phyloP scores from a whole-genome alignment of 2,888 invertebrate genomes.

The Thumatha senex region DNA sequence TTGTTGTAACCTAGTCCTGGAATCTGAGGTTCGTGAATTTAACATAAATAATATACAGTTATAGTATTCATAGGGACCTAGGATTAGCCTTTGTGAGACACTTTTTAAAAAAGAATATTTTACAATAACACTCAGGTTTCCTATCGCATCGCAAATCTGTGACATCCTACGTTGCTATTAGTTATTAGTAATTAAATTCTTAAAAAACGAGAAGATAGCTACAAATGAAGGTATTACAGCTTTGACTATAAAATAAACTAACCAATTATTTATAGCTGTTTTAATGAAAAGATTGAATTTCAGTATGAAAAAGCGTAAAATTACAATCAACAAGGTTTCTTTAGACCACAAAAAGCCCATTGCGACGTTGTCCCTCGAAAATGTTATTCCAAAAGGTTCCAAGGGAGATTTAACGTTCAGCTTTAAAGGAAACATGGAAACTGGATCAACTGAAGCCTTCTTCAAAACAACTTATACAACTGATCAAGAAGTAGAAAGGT shows the following conservation, averaged over 20 bases:
- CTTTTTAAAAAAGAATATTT: no score
- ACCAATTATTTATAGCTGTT: not conserved
- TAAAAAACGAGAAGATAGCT: no score
- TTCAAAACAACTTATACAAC: constrained; percentile 86
- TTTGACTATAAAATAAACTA: no score
- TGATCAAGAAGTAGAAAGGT: constrained; percentile 75
- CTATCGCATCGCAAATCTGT: no score
- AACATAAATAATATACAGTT: not conserved
- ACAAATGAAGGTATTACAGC: no score
- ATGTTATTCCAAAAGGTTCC: constrained; percentile 79
- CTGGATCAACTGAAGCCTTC: constrained; percentile 86
- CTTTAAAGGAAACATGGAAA: constrained; percentile 86
- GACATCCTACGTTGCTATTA: no score
- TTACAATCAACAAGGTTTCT: constrained; percentile 63
- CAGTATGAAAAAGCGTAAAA: constrained; percentile 53
- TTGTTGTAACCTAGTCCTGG: no score
- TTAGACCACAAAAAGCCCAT: constrained; percentile 85
- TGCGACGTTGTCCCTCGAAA: constrained; percentile 84
- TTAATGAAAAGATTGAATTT: not conserved
- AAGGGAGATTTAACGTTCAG: constrained; percentile 85
- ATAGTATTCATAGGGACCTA: not conserved
- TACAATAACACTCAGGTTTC: no score
- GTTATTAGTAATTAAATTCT: no score
- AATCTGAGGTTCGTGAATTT: no score
- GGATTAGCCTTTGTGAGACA: not conserved